phyloP scores from a whole-genome alignment of 1,140 invertebrate species.

The Drosophila tristis region DNA sequence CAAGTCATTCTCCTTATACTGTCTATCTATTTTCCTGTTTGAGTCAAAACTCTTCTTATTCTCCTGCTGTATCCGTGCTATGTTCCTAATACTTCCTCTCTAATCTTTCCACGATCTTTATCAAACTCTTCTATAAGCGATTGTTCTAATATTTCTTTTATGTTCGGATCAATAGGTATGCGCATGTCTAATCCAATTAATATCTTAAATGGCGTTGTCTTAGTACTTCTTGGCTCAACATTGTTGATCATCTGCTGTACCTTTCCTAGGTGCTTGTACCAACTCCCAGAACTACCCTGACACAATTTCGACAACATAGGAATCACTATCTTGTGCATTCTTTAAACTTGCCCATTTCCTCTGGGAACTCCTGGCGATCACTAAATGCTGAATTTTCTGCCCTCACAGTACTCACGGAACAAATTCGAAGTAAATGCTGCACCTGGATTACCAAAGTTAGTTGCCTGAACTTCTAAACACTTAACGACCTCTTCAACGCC shows the following conservation, averaged over 20 bases:
- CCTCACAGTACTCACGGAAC: not conserved
- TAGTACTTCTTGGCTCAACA: not conserved
- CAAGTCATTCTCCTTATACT: too few species aligned
- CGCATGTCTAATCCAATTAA: not conserved
- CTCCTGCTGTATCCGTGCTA: too few species aligned
- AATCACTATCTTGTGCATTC: constrained; percentile 5
- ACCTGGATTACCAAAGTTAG: constrained; percentile 4
- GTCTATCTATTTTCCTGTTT: too few species aligned
- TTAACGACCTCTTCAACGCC: too few species aligned
- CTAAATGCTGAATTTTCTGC: not conserved
- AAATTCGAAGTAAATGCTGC: not conserved
- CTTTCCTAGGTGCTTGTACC: not conserved
- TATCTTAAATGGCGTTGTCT: not conserved
- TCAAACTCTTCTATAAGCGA: too few species aligned
- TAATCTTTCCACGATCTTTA: not conserved
- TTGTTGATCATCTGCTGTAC: constrained; percentile 4
- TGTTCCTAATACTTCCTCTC: too few species aligned
- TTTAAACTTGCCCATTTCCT: constrained; percentile 2
- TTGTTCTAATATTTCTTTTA: not conserved
- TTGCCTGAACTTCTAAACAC: too few species aligned
- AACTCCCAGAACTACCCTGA: not conserved
- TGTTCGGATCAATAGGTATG: not conserved
- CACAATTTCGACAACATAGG: not conserved
- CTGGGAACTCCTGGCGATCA: not conserved
- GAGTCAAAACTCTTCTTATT: too few species aligned